phyloP scores from a whole-genome alignment of 2,797 vertebrate species.

The Cuniculus paca region DNA sequence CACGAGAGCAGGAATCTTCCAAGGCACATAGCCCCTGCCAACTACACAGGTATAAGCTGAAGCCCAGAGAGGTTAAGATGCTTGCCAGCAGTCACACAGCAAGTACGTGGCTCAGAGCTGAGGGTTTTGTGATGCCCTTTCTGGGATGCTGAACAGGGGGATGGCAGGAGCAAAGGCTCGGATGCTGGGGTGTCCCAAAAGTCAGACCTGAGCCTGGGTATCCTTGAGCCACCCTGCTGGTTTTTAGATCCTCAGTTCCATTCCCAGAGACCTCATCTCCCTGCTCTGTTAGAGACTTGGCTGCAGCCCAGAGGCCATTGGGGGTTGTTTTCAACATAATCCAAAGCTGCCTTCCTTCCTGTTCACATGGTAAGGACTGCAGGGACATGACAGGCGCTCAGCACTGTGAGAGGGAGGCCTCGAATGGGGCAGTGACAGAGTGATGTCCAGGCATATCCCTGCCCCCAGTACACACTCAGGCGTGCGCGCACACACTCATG shows the following conservation, averaged over 20 bases:
- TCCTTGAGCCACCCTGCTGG: background rate
- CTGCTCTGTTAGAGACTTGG: slow-evolving; percentile 14
- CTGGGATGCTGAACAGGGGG: background rate
- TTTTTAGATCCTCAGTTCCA: background rate
- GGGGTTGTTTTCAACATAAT: slow-evolving; percentile 70
- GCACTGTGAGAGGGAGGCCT: background rate
- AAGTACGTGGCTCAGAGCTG: background rate
- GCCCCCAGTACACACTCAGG: too few species aligned
- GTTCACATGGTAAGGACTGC: slow-evolving; percentile 32
- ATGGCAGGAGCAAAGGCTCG: background rate
- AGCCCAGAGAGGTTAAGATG: slow-evolving; percentile 18
- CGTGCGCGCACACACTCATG: background rate
- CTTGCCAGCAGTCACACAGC: background rate
- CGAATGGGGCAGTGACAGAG: background rate
- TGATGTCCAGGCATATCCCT: background rate
- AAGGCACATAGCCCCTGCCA: background rate
- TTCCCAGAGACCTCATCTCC: background rate
- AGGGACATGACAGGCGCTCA: background rate
- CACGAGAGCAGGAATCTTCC: background rate
- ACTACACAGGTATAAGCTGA: background rate
- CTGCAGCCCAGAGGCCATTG: slow-evolving; percentile 36
- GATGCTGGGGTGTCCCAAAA: background rate
- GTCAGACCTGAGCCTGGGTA: background rate
- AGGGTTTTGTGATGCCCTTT: background rate
- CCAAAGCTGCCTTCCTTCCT: slow-evolving; percentile 78